Percentiles rank a stretch among this genome's conserved stretches.
These are phyloP conservation scores for Drosophila rubida DNA, from an alignment of 2,888 invertebrate genomes.

Conservation along the genomic window DNA sequence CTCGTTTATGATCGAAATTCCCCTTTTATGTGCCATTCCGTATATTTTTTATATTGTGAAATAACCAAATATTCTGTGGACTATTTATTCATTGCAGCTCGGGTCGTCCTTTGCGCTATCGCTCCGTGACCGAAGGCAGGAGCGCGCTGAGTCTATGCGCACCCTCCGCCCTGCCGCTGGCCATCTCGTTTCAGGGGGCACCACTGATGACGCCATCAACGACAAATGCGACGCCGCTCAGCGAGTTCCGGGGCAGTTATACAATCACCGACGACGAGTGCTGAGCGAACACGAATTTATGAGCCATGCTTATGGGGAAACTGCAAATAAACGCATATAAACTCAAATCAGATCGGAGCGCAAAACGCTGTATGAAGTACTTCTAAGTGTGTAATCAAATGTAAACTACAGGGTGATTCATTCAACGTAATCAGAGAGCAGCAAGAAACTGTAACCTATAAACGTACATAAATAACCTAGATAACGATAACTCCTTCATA, in stretches of 20 bases:
- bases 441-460: background rate
- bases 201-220: constrained; percentile 84
- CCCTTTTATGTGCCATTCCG: constrained; percentile 8
- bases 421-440: constrained; percentile 25
- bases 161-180: constrained; percentile 90
- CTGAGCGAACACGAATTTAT: constrained; percentile 68
- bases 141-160: constrained; percentile 90
- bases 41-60: background rate
- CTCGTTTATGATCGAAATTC: constrained; percentile 2
- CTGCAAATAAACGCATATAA: constrained; percentile 22
- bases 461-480: constrained; percentile 13
- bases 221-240: constrained; percentile 83
- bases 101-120: constrained; percentile 89
- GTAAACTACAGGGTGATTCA: constrained; percentile 53
- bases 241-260: constrained; percentile 84
- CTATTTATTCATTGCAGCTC: constrained; percentile 86
- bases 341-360: background rate
- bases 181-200: constrained; percentile 91
- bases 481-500: constrained; percentile 51
- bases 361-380: background rate
- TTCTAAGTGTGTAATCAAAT: constrained; percentile 36
- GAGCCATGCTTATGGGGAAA: constrained; percentile 12
- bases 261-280: constrained; percentile 84
- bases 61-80: constrained; percentile 8
- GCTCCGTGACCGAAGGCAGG: constrained; percentile 89